A percentile compares a stretch with the other conserved stretches of the same genome.
Evolutionary conservation across 2,113 vertebrate species (phyloP).

Genomic region (Chamaea fasciata): DNA sequence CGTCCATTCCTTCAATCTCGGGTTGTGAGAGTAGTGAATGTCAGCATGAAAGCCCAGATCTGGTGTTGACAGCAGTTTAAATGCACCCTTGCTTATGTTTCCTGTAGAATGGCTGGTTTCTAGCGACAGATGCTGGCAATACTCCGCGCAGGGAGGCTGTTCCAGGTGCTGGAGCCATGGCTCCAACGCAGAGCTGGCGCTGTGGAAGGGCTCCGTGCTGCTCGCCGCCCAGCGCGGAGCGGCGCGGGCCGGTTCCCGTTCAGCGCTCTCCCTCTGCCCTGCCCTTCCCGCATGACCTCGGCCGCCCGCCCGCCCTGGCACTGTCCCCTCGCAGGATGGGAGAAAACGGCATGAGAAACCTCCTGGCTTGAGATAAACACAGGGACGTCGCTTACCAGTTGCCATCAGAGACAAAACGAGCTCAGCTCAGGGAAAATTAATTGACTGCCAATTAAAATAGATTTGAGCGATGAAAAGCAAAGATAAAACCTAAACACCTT

Average conservation of each 20-base stretch:
- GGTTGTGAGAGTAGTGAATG: background rate
- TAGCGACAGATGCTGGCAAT: background rate
- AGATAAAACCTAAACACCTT: background rate
- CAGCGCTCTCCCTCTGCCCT: background rate
- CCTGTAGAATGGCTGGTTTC: background rate
- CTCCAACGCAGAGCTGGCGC: background rate
- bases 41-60: background rate
- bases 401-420: background rate
- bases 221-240: background rate
- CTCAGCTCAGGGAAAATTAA: background rate
- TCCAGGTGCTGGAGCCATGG: background rate
- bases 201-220: background rate
- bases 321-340: background rate
- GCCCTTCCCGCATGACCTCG: background rate
- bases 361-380: background rate
- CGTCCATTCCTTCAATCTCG: background rate
- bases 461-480: background rate
- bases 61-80: background rate
- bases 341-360: background rate
- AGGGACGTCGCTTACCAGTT: background rate
- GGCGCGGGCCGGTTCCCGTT: accelerated
- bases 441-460: background rate
- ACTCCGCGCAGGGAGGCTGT: background rate
- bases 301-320: accelerated
- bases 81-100: background rate